Evolutionary conservation across 2,888 invertebrate species (phyloP).

Genomic region (Candidula unifasciata): DNA sequence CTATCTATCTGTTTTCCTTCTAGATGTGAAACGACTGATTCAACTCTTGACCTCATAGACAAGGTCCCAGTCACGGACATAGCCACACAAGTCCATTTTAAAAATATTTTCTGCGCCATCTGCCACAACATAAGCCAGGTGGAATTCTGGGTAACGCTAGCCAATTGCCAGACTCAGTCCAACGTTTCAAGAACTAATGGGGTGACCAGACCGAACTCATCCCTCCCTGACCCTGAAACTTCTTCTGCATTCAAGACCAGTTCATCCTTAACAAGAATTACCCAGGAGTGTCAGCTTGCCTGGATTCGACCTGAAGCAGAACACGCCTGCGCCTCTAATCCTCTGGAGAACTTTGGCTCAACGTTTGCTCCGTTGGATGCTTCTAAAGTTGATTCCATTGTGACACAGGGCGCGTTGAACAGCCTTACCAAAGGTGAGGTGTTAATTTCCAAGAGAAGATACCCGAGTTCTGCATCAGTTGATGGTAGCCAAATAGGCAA

Average conservation of each 20-base stretch:
- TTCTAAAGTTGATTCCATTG: too few species aligned
- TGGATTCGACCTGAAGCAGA: background rate
- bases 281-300: background rate
- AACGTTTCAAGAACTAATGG: background rate
- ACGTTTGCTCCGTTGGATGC: background rate
- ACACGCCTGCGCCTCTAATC: background rate
- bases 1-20: background rate
- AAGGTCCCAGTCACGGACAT: slow-evolving; percentile 18
- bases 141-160: slow-evolving; percentile 6
- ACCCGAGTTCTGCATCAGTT: too few species aligned
- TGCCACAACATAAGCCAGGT: slow-evolving; percentile 14
- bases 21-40: background rate
- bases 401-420: too few species aligned
- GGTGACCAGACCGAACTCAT: too few species aligned
- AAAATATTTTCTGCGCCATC: slow-evolving; percentile 37
- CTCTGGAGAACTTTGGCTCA: background rate
- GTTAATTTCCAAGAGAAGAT: too few species aligned
- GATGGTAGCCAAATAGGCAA: too few species aligned
- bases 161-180: background rate
- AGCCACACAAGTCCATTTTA: background rate
- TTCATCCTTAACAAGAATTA: background rate
- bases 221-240: too few species aligned
- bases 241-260: too few species aligned
- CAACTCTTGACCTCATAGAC: background rate
- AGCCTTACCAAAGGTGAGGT: too few species aligned